Evolutionary conservation across 1,140 invertebrate species (phyloP), one percentile per base, ranked within the genome.

Genomic region (Chlorops oryzae): DNA sequence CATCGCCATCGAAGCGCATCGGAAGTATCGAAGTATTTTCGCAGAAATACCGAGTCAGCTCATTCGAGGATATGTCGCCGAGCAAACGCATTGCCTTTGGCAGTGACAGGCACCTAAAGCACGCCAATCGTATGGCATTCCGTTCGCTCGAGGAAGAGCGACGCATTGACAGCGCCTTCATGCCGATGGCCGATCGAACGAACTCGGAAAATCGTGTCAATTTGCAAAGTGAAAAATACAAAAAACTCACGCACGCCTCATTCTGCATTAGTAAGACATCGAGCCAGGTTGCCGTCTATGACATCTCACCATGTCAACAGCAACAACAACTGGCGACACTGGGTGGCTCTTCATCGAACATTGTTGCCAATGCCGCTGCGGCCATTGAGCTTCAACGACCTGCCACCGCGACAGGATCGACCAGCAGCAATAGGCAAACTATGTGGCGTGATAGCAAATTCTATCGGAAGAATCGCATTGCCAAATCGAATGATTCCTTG

Each of bases 11-110:
- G 10, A 72, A 72, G 43, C 59, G 62, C 44, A 63, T 59, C 35
- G 67, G 62, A 27, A 70, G 69, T 47, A 70, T 72, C 46, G 66
- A 72, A 53, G 70, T 72, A n/a, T 72, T 72, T 50, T 72, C 70
- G 9, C 70, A 72, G 32, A 72, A 72, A 50, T 72, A 72, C 52
- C 49, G 70, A 22, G 70, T 72, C 18, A 67, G 66, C 50, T 72
- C 69, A 15, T 72, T 72, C 38, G 70, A 72, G 55, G 70, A 72
- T 40, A 72, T 72, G 70, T 68, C 70, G 4, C 65, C 65, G 0
- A 50, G 48, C 20, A 48, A 56, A 10, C 48, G 50, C 4, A 32
- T 24, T 5, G 55, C 59, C 34, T 35, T 54, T 6, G 35, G 42
- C 10, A 49, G 44, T 15, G 61, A 67, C 9, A 59, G 69, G 27